Percentiles rank a stretch among this genome's conserved stretches.
phyloP scores from a whole-genome alignment of 2,113 vertebrate genomes.

The Stigmatopora argus region DNA sequence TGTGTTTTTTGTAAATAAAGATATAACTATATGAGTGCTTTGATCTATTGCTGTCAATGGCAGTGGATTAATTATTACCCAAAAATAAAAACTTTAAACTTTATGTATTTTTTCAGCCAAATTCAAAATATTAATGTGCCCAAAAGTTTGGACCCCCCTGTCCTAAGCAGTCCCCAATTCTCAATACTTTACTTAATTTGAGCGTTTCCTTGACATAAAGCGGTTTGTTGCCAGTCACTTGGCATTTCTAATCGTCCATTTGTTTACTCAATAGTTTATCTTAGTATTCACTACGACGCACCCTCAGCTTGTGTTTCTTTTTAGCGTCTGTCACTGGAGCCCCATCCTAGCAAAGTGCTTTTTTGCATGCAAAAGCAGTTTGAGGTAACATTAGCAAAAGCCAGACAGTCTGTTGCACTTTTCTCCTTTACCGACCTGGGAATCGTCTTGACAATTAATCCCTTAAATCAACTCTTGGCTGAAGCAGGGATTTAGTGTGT shows the following conservation, averaged over 20 bases:
- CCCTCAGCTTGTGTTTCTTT: constrained; percentile 27
- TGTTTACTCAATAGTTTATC: constrained; percentile 7
- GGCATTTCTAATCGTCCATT: background rate
- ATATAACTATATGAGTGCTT: no score
- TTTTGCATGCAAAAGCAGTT: constrained; percentile 33
- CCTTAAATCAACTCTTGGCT: constrained; percentile 26
- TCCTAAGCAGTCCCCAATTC: background rate
- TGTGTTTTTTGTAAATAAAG: no score
- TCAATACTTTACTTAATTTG: background rate
- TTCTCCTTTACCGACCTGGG: constrained; percentile 41
- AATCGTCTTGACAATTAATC: constrained; percentile 22
- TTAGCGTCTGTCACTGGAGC: constrained; percentile 23
- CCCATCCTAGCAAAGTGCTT: constrained; percentile 13
- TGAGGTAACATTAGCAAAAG: constrained; percentile 14
- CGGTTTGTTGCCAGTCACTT: background rate
- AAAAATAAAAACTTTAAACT: no score
- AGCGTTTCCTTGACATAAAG: background rate
- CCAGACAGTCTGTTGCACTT: constrained; percentile 17
- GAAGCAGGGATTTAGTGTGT: constrained; percentile 16
- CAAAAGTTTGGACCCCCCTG: background rate
- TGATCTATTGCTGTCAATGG: no score
- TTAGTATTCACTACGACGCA: constrained; percentile 7
- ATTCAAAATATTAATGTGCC: background rate
- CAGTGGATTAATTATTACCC: no score
- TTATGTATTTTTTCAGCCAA: no score